Conservation (phyloP, 1,140 invertebrate genomes). For the Heterodera schachtii region DNA sequence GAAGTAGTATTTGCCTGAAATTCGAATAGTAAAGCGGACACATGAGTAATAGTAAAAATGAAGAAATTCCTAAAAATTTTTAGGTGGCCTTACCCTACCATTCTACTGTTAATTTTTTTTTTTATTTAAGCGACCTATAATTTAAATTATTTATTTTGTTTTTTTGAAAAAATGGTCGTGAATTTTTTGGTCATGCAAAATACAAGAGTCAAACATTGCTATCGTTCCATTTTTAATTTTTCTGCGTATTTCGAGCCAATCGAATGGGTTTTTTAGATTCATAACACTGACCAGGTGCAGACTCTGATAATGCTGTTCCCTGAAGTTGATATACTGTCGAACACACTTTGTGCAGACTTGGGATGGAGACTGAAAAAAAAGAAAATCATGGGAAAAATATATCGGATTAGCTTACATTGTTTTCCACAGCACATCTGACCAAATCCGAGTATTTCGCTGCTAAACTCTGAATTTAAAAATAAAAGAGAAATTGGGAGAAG, state of each 20-base stretch:
- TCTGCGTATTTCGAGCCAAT: too few species aligned
- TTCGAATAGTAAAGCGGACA: neutral
- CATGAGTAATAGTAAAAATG: neutral
- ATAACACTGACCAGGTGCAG: conserved; percentile 17
- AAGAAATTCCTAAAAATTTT: too few species aligned
- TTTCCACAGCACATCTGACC: conserved; percentile 13
- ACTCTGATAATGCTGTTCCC: conserved; percentile 16
- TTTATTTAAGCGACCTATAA: too few species aligned
- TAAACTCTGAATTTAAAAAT: conserved; percentile 9
- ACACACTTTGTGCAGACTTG: conserved; percentile 22
- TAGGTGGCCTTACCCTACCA: too few species aligned
- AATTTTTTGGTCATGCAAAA: too few species aligned
- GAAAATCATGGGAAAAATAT: neutral
- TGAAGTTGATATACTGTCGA: conserved; percentile 15
- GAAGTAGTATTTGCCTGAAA: conserved; percentile 11
- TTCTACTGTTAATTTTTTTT: too few species aligned
- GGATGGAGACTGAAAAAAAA: conserved; percentile 19
- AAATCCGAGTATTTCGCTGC: neutral
- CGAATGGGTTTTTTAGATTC: too few species aligned
- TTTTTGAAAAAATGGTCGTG: neutral
- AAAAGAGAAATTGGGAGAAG: neutral
- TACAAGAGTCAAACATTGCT: too few species aligned
- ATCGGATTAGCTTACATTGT: neutral
- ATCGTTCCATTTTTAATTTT: too few species aligned
- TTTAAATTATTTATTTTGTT: neutral